Evolutionary conservation across 92 coral and sea anemone species (phyloP).

Genomic region (Blastomussa wellsi): DNA sequence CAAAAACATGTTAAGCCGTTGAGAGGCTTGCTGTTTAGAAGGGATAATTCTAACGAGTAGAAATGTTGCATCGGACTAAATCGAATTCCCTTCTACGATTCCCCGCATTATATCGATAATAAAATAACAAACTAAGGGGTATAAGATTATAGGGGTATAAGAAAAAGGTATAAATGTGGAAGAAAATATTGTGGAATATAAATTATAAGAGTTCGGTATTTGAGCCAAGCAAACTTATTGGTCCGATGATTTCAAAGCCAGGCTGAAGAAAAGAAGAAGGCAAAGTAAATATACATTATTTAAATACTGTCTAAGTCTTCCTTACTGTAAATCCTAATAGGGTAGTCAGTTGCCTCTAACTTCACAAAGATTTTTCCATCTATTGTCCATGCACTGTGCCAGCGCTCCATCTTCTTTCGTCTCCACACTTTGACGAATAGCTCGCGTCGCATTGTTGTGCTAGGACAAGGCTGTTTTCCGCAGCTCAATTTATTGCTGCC

Average conservation of each 20-base stretch:
- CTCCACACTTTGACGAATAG: not conserved
- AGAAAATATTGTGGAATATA: too few species aligned
- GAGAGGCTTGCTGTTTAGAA: not conserved
- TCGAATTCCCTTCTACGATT: not conserved
- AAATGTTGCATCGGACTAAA: not conserved
- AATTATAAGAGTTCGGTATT: too few species aligned
- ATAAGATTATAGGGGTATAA: too few species aligned
- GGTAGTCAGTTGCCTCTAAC: not conserved
- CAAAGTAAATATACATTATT: not conserved
- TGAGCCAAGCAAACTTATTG: too few species aligned
- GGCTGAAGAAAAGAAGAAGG: not conserved
- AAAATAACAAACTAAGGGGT: not conserved
- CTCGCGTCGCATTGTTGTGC: not conserved
- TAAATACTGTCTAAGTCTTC: not conserved
- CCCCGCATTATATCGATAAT: not conserved
- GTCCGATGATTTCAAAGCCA: not conserved
- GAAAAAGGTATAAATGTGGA: too few species aligned
- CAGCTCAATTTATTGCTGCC: too few species aligned
- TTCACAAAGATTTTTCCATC: not conserved
- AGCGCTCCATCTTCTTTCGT: not conserved
- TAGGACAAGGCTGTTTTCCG: too few species aligned
- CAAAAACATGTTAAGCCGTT: not conserved
- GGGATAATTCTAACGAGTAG: not conserved
- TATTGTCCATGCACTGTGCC: not conserved
- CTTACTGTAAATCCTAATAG: not conserved